Evolutionary conservation across 2,113 vertebrate species (phyloP).

Genomic region (Chaetorhynchus papuensis): DNA sequence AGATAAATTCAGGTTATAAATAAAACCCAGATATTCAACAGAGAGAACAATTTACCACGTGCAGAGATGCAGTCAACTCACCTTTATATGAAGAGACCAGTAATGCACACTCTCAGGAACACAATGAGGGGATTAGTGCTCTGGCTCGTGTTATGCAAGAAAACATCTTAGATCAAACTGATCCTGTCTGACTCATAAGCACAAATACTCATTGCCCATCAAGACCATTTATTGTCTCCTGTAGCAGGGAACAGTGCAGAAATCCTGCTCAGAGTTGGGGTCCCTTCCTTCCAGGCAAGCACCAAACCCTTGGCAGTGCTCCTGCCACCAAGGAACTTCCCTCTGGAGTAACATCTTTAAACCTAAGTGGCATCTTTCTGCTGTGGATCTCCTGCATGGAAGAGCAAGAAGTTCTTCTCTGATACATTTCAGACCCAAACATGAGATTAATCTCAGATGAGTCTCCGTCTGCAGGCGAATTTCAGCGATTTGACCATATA

Average conservation of each 20-base stretch:
- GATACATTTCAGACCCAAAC: neutral
- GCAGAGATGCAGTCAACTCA: neutral
- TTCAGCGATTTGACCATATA: neutral
- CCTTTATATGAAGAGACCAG: neutral
- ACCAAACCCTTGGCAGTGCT: neutral
- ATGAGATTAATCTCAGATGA: neutral
- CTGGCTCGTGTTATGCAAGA: neutral
- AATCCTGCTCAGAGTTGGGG: neutral
- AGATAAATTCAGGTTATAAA: neutral
- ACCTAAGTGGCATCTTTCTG: neutral
- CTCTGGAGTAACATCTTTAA: neutral
- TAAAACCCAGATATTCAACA: neutral
- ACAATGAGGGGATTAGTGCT: neutral
- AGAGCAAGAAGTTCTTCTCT: neutral
- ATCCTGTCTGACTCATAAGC: neutral
- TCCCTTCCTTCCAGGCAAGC: neutral
- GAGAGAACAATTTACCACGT: neutral
- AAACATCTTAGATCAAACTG: neutral
- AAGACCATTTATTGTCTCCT: neutral
- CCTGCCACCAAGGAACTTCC: neutral
- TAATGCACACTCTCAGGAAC: neutral
- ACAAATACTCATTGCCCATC: neutral
- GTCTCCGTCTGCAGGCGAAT: neutral
- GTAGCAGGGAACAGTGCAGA: neutral
- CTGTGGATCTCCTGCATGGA: neutral